Conservation (phyloP, 2,888 invertebrate species). For the Keiferia lycopersicella region DNA sequence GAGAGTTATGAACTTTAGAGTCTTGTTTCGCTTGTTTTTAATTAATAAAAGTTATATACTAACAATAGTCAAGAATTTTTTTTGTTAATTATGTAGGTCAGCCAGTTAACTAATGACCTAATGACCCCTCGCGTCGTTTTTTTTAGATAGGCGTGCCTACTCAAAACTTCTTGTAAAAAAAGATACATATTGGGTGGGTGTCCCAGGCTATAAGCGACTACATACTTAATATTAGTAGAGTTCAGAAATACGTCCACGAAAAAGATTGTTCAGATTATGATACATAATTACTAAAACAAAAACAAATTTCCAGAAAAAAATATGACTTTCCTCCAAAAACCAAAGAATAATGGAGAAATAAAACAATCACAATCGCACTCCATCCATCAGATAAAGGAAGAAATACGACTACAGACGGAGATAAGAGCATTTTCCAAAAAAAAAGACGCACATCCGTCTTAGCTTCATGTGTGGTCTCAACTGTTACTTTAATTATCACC, state of each 20-base stretch:
- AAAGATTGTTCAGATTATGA: background rate
- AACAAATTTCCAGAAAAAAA: background rate
- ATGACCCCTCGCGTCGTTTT: too few relatives aligned
- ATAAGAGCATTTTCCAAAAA: conserved; percentile 31
- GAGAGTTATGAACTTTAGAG: conserved; percentile 8
- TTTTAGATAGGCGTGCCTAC: too few relatives aligned
- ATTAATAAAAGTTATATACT: conserved; percentile 16
- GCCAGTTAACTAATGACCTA: too few relatives aligned
- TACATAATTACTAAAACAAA: background rate
- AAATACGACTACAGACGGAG: conserved; percentile 13
- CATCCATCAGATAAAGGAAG: conserved; percentile 24
- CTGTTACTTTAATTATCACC: conserved; percentile 61
- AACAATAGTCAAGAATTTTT: background rate
- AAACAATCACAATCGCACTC: conserved; percentile 20
- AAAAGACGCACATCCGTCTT: conserved; percentile 32
- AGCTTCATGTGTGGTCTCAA: conserved; percentile 48
- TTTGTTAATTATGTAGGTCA: background rate
- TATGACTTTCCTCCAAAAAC: background rate
- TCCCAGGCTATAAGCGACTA: too few relatives aligned
- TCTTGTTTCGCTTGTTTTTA: conserved; percentile 1
- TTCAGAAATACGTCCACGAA: background rate
- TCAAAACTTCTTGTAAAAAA: background rate
- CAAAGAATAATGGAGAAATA: conserved; percentile 20
- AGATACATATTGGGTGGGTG: too few relatives aligned
- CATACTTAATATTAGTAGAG: background rate